Base-by-base conservation (phyloP, 2,797 vertebrate species). In the Oophaga sylvatica region DNA sequence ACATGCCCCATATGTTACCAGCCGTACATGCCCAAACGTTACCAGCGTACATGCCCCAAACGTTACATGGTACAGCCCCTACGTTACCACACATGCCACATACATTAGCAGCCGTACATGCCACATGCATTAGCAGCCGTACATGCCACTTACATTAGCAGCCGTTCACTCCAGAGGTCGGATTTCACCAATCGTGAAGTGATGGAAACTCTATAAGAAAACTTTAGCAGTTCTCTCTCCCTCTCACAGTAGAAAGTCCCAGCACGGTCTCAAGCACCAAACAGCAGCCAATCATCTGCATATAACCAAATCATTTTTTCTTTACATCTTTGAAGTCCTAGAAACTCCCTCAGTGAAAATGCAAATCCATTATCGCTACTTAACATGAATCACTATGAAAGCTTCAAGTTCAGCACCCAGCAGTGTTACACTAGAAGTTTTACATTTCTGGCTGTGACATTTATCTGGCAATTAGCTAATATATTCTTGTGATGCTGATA, bases 401-500 rank as follows among this genome's bases (percentile, higher is more conserved):
- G 89, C 89, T 13, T 90, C 91, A 90, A 91, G 92, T 91, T 93
- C 91, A 92, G 92, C 94, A 92, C 93, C 93, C 93, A 90, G 93
- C 13, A 88, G 94, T 91, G 92, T 93, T 90, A 91, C 93, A 90
- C 91, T 90, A 88, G 88, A 92, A 90, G 86, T 87, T 90, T 75
- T 95, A 94, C 94, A 95, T 94, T 93, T 94, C 86, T 91, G 85
- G 89, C 91, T 87, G 90, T 90, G 91, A 91, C 92, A 93, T 92
- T 91, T 94, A 94, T 92, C 90, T 92, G 88, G 65, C 57, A 91
- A 93, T 92, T 92, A 92, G 93, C 94, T 93, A 95, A 94, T 94
- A 95, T 95, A 93, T 95, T 95, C 94, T 93, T 95, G 95, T 93
- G 94, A 95, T 93, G 91, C 94, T 91, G 92, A 94, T 96, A 95